Conservation (phyloP, 2,888 invertebrate genomes). For the Lasioglossum malachurum region DNA sequence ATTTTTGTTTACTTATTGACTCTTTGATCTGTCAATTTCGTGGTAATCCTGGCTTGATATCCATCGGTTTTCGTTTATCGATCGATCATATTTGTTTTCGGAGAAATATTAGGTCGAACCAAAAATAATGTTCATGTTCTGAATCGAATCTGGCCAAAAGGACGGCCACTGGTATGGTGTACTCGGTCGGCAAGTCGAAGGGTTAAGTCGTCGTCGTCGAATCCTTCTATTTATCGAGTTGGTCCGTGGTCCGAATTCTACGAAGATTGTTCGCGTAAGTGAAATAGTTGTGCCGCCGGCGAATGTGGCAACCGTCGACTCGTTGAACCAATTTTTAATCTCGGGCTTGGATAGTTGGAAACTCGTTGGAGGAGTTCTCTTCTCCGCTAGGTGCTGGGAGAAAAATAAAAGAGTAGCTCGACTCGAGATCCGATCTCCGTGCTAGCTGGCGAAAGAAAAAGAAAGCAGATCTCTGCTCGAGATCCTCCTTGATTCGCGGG, state of each 20-base stretch:
- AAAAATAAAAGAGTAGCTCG: constrained; percentile 33
- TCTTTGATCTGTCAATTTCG: neutral
- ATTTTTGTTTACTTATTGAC: too few species aligned
- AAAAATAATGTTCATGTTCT: too few species aligned
- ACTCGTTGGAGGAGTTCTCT: constrained; percentile 27
- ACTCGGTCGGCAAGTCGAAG: neutral
- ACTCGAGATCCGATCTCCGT: constrained; percentile 14
- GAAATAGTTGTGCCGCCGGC: constrained; percentile 11
- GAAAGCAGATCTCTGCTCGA: constrained; percentile 28
- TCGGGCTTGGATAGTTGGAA: constrained; percentile 19
- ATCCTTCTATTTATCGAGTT: neutral
- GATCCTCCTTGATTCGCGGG: constrained; percentile 55
- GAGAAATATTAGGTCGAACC: too few species aligned
- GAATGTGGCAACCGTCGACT: neutral
- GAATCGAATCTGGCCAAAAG: too few species aligned
- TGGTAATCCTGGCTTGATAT: neutral
- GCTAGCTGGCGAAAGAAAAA: constrained; percentile 30
- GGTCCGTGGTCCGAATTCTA: neutral
- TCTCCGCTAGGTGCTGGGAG: neutral
- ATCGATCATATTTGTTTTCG: too few species aligned
- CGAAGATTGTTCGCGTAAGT: constrained; percentile 8
- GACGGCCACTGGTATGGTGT: neutral
- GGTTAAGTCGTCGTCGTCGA: neutral
- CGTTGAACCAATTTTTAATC: constrained; percentile 25
- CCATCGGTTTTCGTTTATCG: too few species aligned